These are phyloP conservation scores for Oncorhynchus clarkii DNA, from an alignment of 2,113 vertebrate genomes.

Conservation along the genomic window DNA sequence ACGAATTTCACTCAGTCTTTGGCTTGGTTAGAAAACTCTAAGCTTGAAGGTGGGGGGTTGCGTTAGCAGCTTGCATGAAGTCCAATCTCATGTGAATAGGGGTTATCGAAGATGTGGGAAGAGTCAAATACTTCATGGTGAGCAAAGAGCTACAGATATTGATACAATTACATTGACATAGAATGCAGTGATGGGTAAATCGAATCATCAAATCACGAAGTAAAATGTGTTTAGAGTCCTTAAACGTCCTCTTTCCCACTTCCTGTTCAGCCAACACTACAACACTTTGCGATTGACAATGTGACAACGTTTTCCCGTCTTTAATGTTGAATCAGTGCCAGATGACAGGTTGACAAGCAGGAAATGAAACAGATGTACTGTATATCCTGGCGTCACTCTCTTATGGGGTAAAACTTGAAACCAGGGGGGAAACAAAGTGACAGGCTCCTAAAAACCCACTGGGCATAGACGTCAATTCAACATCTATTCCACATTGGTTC, in stretches of 20 bases:
- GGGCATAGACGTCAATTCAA: too few relatives aligned
- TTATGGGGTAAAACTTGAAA: conserved; percentile 5
- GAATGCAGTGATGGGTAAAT: not conserved
- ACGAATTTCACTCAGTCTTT: not conserved
- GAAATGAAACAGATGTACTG: conserved; percentile 64
- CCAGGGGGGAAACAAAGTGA: not conserved
- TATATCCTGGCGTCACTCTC: conserved; percentile 48
- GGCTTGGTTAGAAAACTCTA: not conserved
- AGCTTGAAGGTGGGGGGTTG: not conserved
- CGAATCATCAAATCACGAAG: not conserved
- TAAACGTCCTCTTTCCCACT: not conserved
- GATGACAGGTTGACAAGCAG: conserved; percentile 65
- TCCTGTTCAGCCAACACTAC: not conserved
- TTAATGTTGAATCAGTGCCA: conserved; percentile 57
- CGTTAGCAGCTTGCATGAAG: not conserved
- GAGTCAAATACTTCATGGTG: not conserved
- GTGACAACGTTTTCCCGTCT: conserved; percentile 35
- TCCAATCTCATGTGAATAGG: not conserved
- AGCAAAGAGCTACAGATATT: not conserved
- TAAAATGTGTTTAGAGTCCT: not conserved
- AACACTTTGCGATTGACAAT: conserved; percentile 27
- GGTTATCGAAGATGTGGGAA: not conserved
- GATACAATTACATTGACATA: not conserved
- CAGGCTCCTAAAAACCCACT: not conserved
- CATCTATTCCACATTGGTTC: too few relatives aligned